Percentiles rank a stretch among this genome's conserved stretches.
Conservation (phyloP, 2,888 invertebrate genomes). For the Sesia bembeciformis region DNA sequence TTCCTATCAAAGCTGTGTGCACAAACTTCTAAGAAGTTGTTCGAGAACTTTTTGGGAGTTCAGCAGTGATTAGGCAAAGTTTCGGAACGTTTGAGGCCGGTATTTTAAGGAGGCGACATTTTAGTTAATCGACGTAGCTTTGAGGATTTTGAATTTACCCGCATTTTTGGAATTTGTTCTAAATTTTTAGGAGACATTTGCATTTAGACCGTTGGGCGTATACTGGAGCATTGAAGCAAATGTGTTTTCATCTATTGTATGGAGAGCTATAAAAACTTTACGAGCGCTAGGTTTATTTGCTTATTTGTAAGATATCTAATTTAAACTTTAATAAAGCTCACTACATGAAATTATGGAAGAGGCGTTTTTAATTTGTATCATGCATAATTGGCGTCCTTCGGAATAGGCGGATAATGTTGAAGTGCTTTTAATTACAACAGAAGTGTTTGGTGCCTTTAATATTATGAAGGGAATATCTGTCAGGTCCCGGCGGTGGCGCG, state of each 20-base stretch:
- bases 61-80: constrained; percentile 17
- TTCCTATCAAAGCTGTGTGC: constrained; percentile 1
- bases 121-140: constrained; percentile 1
- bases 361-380: constrained; percentile 43
- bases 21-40: constrained; percentile 4
- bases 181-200: too few relatives aligned
- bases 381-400: constrained; percentile 44
- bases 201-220: too few relatives aligned
- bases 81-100: constrained; percentile 18
- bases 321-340: constrained; percentile 37
- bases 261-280: too few relatives aligned
- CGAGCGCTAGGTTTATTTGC: too few relatives aligned
- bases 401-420: constrained; percentile 49
- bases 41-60: constrained; percentile 13
- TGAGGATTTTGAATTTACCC: too few relatives aligned
- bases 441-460: constrained; percentile 46
- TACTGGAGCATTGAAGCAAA: too few relatives aligned
- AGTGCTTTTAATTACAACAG: constrained; percentile 41
- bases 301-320: constrained; percentile 13
- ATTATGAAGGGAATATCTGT: constrained; percentile 52
- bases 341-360: constrained; percentile 35
- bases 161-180: too few relatives aligned
- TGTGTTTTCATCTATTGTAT: too few relatives aligned
- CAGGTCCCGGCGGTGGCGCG: constrained; percentile 52
- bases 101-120: constrained; percentile 9